phyloP scores from a whole-genome alignment of 2,888 invertebrate genomes.

The Dolomedes plantarius region DNA sequence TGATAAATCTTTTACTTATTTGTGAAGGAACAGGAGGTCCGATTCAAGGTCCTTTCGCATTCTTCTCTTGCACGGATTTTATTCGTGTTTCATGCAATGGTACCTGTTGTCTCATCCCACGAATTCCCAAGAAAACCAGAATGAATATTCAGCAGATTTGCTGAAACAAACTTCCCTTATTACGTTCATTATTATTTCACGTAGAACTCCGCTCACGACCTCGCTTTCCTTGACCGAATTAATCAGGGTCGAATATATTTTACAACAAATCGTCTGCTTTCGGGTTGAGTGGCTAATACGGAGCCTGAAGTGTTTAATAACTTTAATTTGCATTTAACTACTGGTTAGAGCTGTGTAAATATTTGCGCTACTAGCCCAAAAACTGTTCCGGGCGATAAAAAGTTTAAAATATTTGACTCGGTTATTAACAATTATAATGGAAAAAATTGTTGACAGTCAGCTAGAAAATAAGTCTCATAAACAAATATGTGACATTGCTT shows the following conservation, averaged over 20 bases:
- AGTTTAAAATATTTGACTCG: too few species aligned
- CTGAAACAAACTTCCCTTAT: conserved; percentile 16
- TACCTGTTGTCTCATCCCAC: conserved; percentile 42
- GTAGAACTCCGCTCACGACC: background rate
- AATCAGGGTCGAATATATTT: background rate
- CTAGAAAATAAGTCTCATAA: too few species aligned
- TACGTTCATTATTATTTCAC: conserved; percentile 3
- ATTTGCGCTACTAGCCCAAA: too few species aligned
- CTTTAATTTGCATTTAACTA: background rate
- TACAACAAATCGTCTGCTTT: background rate
- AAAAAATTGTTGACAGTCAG: too few species aligned
- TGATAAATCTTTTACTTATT: background rate
- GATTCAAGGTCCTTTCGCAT: background rate
- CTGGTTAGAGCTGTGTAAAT: background rate
- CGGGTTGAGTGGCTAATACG: background rate
- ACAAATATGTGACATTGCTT: too few species aligned
- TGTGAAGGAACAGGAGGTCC: background rate
- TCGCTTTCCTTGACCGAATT: conserved; percentile 41
- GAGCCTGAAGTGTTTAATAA: too few species aligned
- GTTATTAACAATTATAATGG: too few species aligned
- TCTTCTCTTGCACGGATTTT: background rate
- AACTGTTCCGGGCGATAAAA: too few species aligned
- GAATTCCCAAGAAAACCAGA: background rate
- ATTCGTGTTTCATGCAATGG: background rate
- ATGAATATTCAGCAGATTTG: conserved; percentile 38